Conservation (phyloP, 2,888 invertebrate genomes). For the Ichneumoninae sp. region DNA sequence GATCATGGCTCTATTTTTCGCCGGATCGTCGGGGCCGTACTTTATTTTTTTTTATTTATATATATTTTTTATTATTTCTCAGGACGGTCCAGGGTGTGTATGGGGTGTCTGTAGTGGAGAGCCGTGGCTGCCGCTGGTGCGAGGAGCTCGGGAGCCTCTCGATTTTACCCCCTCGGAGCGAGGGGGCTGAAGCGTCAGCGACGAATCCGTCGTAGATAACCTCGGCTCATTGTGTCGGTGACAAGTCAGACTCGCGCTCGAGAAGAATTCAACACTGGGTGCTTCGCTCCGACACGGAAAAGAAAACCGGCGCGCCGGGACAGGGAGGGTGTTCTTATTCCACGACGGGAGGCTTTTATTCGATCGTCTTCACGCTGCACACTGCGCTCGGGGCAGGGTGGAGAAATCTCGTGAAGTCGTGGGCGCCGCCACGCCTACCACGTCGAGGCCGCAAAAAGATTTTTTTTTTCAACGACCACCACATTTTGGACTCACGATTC, state of each 20-base stretch:
- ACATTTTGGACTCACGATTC: slow-evolving; percentile 34
- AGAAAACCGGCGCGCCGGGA: slow-evolving; percentile 33
- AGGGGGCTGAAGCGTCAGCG: slow-evolving; percentile 64
- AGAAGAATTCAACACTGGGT: slow-evolving; percentile 60
- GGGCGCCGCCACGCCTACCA: slow-evolving; percentile 62
- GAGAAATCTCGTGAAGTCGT: slow-evolving; percentile 49
- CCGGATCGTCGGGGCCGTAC: slow-evolving; percentile 42
- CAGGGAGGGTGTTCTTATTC: slow-evolving; percentile 51
- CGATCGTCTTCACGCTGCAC: slow-evolving; percentile 44
- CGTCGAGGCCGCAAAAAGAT: slow-evolving; percentile 57
- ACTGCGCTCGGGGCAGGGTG: not conserved
- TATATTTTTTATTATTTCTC: slow-evolving; percentile 30
- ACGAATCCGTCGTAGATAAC: slow-evolving; percentile 80
- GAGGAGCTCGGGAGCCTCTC: slow-evolving; percentile 32
- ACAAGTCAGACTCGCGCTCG: slow-evolving; percentile 72
- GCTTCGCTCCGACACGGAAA: slow-evolving; percentile 48
- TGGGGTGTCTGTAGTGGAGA: slow-evolving; percentile 15
- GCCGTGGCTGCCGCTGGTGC: slow-evolving; percentile 12
- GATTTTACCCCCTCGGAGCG: slow-evolving; percentile 28
- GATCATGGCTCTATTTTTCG: slow-evolving; percentile 57
- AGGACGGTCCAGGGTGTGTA: slow-evolving; percentile 23
- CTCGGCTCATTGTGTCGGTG: slow-evolving; percentile 79
- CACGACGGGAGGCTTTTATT: slow-evolving; percentile 60
- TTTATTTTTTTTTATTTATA: slow-evolving; percentile 39
- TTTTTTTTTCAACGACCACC: slow-evolving; percentile 48